Evolutionary conservation across 2,888 invertebrate genomes (phyloP).

Genomic region (Chrysina gloriosa): DNA sequence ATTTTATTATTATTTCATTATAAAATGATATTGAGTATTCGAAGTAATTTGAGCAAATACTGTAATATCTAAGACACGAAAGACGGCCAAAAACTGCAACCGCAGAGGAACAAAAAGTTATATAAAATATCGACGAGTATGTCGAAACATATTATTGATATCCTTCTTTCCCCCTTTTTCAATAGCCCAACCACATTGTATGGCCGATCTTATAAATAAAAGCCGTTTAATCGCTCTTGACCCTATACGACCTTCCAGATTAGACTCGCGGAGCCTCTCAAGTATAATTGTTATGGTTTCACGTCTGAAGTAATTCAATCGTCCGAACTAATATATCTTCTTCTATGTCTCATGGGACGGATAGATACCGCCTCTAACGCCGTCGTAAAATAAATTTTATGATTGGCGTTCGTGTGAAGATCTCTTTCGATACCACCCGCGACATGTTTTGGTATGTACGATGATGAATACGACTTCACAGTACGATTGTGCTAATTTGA

Average conservation of each 20-base stretch:
- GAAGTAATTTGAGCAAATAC: too few relatives aligned
- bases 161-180: neutral
- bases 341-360: conserved; percentile 13
- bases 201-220: conserved; percentile 1
- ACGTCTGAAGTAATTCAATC: conserved; percentile 31
- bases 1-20: too few relatives aligned
- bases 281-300: conserved; percentile 28
- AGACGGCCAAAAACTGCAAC: too few relatives aligned
- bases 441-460: too few relatives aligned
- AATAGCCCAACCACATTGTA: conserved; percentile 9
- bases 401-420: neutral
- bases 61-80: too few relatives aligned
- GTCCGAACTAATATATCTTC: conserved; percentile 11
- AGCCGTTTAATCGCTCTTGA: conserved; percentile 5
- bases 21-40: too few relatives aligned
- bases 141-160: too few relatives aligned
- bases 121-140: too few relatives aligned
- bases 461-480: too few relatives aligned
- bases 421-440: too few relatives aligned
- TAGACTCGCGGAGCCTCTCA: conserved; percentile 34
- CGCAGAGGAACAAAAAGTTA: too few relatives aligned
- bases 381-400: conserved; percentile 10
- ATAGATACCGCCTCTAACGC: neutral
- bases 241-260: conserved; percentile 24
- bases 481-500: too few relatives aligned